Base-by-base conservation (phyloP, 2,113 vertebrate genomes). In the Barbus barbus region DNA sequence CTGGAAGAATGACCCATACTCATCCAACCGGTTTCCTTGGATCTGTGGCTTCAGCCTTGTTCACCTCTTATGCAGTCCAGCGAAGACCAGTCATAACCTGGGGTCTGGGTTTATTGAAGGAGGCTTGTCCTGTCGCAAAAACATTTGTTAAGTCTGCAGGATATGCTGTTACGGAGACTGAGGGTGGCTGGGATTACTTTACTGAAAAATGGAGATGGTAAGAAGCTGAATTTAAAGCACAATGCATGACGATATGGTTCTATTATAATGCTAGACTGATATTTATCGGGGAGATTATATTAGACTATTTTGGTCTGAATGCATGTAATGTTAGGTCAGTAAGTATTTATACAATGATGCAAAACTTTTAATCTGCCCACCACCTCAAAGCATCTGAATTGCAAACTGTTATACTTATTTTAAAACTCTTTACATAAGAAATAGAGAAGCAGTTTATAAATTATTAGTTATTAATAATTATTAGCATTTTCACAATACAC, bases 21-120 rank as follows among this genome's bases (percentile, higher is more conserved):
- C 95, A 96, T 89, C 95, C 96, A 38, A 96, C 94, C 0, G 96
- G 95, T 76, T 95, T 94, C 82, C 92, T 96, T 3, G 95, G 95
- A 1, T 92, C 93, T 0, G 90, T 96, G 4, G 94, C 95, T 0
- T 90, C 95, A 0, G 95, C 95, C 0, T 93, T 96, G 26, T 96
- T 96, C 58, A 90, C 93, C 0, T 73, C 95, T 0, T 95, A 95
- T 3, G 93, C 95, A 1, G 89, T 92, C 36, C 95, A 94, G 89
- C 92, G 90, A 24, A 88, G 93, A 77, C 94, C 95, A 20, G 86
- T 95, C 83, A 91, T 88, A 1, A 93, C 86, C 1, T 96, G 95
- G 95, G 95, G 95, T 6, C 41, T 91, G 9, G 94, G 94, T 28
- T 91, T 97, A 81, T 53, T 96, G 86, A 91, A 90, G 24, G 93